Base-by-base conservation (phyloP, 2,797 vertebrate genomes). In the Discoglossus pictus region DNA sequence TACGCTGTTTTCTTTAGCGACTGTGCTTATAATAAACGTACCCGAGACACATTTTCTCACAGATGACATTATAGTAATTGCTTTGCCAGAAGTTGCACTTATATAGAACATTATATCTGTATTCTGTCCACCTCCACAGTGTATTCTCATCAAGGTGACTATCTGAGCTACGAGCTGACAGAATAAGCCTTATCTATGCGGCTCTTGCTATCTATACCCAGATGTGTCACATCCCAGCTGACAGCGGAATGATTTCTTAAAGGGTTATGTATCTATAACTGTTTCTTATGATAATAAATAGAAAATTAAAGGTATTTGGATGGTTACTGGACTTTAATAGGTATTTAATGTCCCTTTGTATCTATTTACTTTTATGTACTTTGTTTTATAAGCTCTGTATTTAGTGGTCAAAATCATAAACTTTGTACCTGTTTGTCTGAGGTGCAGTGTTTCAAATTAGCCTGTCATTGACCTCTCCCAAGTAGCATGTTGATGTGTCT, bases 101-200 rank as follows among this genome's bases (percentile, higher is more conserved):
- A 53, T 53, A 44, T n/a, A 34, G 50, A 43, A 64, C 52, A 64
- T 44, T 16, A 64, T 53, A 64, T 64, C 48, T 53, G 34, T 53
- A 78, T 59, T 75, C 78, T 47, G 31, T 59, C 73, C 76, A 27
- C 62, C 67, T 75, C 60, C 74, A 61, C 31, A 27, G 52, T 68
- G 16, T 61, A 76, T 70, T 63, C 61, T 75, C 58, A 66, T 77
- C 80, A 79, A 48, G 76, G 75, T 75, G 76, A 78, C 76, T 78
- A 80, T 80, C 79, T 81, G 77, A 81, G 81, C 83, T 80, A 84
- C 76, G 76, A 76, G 76, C 61, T 80, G 77, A 80, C 72, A 78
- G 61, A 72, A 76, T 79, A 73, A 9, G 68, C 70, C 79, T 80
- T 79, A 65, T 79, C 76, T 80, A 80, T n/a, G 78, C 77, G 77